A percentile compares a stretch with the other conserved stretches of the same genome.
Conservation (phyloP, 2,797 vertebrate species). For the Tiaroga cobitis region DNA sequence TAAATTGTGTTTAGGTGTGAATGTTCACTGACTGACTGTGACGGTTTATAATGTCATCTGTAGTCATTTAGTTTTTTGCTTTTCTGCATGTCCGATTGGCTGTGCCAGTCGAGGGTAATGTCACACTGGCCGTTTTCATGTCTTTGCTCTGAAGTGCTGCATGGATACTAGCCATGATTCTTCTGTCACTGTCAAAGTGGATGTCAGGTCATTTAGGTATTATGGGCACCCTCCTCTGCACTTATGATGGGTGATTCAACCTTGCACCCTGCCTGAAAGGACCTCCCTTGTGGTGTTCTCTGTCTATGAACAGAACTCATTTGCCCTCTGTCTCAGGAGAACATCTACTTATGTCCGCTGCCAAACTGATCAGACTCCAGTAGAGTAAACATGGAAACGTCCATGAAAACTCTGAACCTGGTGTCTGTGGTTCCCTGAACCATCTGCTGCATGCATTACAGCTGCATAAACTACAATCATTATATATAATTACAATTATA, state of each 20-base stretch:
- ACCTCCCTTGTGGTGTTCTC: slow-evolving; percentile 17
- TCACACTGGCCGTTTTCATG: neutral
- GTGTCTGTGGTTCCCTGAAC: neutral
- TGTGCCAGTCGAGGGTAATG: neutral
- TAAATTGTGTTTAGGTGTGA: neutral
- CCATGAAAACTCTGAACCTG: slow-evolving; percentile 3
- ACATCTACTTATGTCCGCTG: neutral
- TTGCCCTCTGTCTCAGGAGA: slow-evolving; percentile 10
- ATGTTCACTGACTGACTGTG: neutral
- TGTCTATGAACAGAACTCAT: neutral
- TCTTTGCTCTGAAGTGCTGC: neutral
- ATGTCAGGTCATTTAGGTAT: slow-evolving; percentile 4
- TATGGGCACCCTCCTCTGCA: neutral
- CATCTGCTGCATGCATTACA: slow-evolving; percentile 26
- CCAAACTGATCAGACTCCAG: slow-evolving; percentile 24
- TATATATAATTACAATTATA: slow-evolving; percentile 31
- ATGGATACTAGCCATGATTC: neutral
- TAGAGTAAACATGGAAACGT: slow-evolving; percentile 5
- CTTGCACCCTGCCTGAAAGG: slow-evolving; percentile 18
- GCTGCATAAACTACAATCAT: slow-evolving; percentile 30
- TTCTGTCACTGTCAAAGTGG: slow-evolving; percentile 9
- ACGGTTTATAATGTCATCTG: neutral
- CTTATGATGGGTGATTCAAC: neutral
- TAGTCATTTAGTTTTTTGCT: slow-evolving; percentile 3
- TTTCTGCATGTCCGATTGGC: neutral